These are phyloP conservation scores for Nautilus pompilius DNA, from an alignment of 1,140 invertebrate genomes.

Conservation along the genomic window DNA sequence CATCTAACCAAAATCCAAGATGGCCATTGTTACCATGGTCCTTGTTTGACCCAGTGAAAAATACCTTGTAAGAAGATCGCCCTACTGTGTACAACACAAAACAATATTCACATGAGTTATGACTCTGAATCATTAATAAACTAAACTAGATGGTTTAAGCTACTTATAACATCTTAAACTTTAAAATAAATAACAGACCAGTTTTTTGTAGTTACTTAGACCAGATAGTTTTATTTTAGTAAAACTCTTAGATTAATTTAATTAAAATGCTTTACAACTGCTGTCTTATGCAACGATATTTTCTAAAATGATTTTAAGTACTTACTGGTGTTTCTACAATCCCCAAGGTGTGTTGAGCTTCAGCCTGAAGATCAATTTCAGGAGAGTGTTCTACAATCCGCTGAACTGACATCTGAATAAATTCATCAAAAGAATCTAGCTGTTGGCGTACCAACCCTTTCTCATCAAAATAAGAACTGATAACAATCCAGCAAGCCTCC, in stretches of 20 bases:
- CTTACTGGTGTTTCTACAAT: conserved; percentile 85
- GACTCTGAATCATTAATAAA: neutral
- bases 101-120: neutral
- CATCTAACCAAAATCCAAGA: too few relatives aligned
- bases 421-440: conserved; percentile 98
- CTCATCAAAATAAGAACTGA: conserved; percentile 98
- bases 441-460: conserved; percentile 98
- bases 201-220: too few relatives aligned
- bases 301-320: too few relatives aligned
- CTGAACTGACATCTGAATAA: conserved; percentile 99
- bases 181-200: conserved; percentile 2
- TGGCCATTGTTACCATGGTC: too few relatives aligned
- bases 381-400: conserved; percentile 98
- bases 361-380: conserved; percentile 94
- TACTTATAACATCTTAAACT: neutral
- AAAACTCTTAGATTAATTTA: too few relatives aligned
- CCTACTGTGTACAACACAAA: neutral
- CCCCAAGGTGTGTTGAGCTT: conserved; percentile 91
- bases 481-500: conserved; percentile 99
- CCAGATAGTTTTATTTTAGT: too few relatives aligned
- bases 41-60: too few relatives aligned
- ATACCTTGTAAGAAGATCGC: neutral
- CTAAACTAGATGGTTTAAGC: too few relatives aligned
- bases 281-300: too few relatives aligned
- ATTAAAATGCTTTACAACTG: too few relatives aligned